Base-by-base conservation (phyloP, 2,888 invertebrate genomes). In the Leistus spinibarbis region DNA sequence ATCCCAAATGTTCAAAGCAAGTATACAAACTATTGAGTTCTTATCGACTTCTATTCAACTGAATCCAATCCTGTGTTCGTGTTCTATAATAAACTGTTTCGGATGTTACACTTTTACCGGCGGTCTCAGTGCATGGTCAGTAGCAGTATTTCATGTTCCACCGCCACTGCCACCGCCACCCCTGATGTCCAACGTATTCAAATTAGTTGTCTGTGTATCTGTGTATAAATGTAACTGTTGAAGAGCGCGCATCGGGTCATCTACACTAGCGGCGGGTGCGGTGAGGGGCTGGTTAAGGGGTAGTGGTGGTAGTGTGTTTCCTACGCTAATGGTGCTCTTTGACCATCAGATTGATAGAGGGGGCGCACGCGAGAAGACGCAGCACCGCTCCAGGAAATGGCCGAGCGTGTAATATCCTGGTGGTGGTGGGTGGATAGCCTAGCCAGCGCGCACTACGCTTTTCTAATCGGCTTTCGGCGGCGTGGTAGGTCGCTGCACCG, bases 321-420 rank as follows among this genome's bases (percentile, higher is more conserved):
- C 80, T 80, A 78, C 79, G 79, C 77, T 81, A 81, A 81, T 81
- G 80, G 81, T 76, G 78, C 78, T 77, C 80, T 76, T 71, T 80
- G 79, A 78, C 77, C 72, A 65, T 66, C 75, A 78, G 81, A 82
- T 82, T 81, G 80, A 82, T 81, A 79, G 80, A 70, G 77, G 79
- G 78, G 79, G 79, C 79, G 77, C 82, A 82, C 81, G 81, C 81
- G 79, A 82, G 77, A 79, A 80, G 81, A 80, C 79, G 78, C 79
- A 81, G 78, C 79, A 81, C 77, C 74, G 78, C 77, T 57, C 17
- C 53, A 73, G 73, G 73, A 73, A 73, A 73, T 73, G 73, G 67
- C 73, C 53, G 67, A 73, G 53, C 67, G 73, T 73, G 73, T 73
- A 73, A 73, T 73, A 73, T 73, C 73, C 73, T 73, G 73, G 10